phyloP scores from a whole-genome alignment of 2,888 invertebrate genomes.

The Acleris holmiana region DNA sequence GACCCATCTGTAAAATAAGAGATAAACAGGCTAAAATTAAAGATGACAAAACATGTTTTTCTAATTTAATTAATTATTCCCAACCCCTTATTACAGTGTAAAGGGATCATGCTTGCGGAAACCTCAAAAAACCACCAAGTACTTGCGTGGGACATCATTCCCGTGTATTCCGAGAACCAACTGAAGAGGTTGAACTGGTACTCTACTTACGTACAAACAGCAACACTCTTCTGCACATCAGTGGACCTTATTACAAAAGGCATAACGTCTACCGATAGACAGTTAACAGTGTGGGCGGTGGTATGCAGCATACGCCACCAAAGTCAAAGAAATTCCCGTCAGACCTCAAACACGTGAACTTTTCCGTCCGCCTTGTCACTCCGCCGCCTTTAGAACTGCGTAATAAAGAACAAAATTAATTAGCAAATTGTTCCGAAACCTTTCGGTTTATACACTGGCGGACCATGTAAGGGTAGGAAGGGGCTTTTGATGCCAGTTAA shows the following conservation, averaged over 20 bases:
- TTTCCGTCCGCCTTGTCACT: slow-evolving; percentile 32
- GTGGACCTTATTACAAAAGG: too few relatives aligned
- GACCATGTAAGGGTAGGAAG: slow-evolving; percentile 30
- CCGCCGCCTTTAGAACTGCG: slow-evolving; percentile 25
- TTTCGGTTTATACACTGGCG: slow-evolving; percentile 20
- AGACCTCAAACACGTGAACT: slow-evolving; percentile 27
- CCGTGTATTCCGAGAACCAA: not conserved
- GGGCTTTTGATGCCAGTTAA: slow-evolving; percentile 35
- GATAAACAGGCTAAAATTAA: too few relatives aligned
- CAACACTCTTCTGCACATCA: too few relatives aligned
- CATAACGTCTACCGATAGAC: too few relatives aligned
- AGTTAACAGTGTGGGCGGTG: too few relatives aligned
- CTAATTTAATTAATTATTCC: too few relatives aligned
- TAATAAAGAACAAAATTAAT: slow-evolving; percentile 35
- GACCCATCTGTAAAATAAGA: too few relatives aligned
- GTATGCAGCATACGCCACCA: not conserved
- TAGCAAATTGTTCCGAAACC: slow-evolving; percentile 31
- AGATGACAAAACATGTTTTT: too few relatives aligned
- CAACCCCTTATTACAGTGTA: too few relatives aligned
- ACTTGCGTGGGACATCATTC: not conserved
- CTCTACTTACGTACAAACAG: slow-evolving; percentile 1
- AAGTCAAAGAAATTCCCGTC: slow-evolving; percentile 18
- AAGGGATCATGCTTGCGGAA: not conserved
- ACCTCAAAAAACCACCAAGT: not conserved
- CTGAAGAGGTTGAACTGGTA: slow-evolving; percentile 2